Evolutionary conservation across 2,888 invertebrate genomes (phyloP).

Genomic region (Spilarctia lutea): DNA sequence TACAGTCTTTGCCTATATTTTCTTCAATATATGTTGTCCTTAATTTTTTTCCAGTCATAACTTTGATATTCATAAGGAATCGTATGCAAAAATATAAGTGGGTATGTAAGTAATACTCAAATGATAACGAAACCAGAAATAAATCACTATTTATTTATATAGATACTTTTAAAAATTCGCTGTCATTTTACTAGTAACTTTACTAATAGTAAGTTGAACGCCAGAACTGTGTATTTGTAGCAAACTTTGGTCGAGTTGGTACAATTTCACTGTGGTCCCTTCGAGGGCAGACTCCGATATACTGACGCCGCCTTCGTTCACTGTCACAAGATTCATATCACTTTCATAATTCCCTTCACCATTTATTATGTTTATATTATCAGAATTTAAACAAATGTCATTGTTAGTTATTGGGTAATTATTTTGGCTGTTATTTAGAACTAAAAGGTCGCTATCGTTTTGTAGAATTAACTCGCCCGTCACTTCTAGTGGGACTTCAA

Average conservation of each 20-base stretch:
- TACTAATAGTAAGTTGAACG: conserved; percentile 71
- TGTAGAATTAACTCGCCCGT: conserved; percentile 65
- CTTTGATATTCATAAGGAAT: neutral
- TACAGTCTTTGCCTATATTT: too few species aligned
- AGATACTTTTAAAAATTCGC: conserved; percentile 63
- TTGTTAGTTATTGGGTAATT: conserved; percentile 38
- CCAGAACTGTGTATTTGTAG: conserved; percentile 70
- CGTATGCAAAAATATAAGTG: too few species aligned
- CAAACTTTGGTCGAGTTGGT: conserved; percentile 74
- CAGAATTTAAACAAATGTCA: conserved; percentile 48
- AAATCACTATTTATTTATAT: neutral
- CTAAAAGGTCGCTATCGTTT: conserved; percentile 61
- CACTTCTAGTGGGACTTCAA: conserved; percentile 63
- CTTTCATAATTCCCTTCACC: conserved; percentile 51
- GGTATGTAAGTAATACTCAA: too few species aligned
- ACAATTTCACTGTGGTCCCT: conserved; percentile 63
- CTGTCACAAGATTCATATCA: conserved; percentile 67
- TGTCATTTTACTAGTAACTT: conserved; percentile 76
- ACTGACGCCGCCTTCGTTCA: conserved; percentile 66
- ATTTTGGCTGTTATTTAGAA: conserved; percentile 60
- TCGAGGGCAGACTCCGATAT: conserved; percentile 62
- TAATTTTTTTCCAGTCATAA: neutral
- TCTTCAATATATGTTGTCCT: neutral
- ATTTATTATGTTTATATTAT: conserved; percentile 52
- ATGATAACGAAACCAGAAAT: neutral